Conservation (phyloP, 2,113 vertebrate species). For the Channa maculata region DNA sequence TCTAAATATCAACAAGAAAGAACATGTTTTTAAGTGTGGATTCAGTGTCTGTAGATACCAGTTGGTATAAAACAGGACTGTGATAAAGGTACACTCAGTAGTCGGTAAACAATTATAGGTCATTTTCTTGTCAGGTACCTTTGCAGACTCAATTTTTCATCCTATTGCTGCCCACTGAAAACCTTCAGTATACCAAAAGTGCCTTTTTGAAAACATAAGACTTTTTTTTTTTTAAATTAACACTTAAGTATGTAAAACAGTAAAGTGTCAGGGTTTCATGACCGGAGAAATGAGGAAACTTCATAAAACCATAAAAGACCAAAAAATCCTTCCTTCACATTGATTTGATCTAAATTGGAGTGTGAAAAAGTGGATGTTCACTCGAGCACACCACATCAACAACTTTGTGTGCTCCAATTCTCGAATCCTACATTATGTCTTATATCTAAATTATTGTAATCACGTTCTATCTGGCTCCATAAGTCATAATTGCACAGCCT, state of each 20-base stretch:
- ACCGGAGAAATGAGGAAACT: slow-evolving; percentile 15
- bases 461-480: slow-evolving; percentile 10
- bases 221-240: neutral
- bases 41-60: slow-evolving; percentile 31
- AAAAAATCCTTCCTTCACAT: neutral
- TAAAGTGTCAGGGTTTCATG: neutral
- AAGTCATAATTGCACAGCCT: slow-evolving; percentile 31
- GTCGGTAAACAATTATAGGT: slow-evolving; percentile 30
- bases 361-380: neutral
- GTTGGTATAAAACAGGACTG: slow-evolving; percentile 29
- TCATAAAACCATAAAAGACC: slow-evolving; percentile 18
- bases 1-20: slow-evolving; percentile 40
- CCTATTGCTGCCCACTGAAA: slow-evolving; percentile 49
- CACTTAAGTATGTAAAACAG: slow-evolving; percentile 5
- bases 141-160: slow-evolving; percentile 21
- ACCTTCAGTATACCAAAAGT: slow-evolving; percentile 5
- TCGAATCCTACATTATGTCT: slow-evolving; percentile 20
- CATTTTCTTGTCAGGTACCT: slow-evolving; percentile 28
- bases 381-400: neutral
- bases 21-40: slow-evolving; percentile 28
- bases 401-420: slow-evolving; percentile 19
- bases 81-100: slow-evolving; percentile 39
- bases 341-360: slow-evolving; percentile 21
- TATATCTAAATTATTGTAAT: slow-evolving; percentile 46
- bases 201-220: slow-evolving; percentile 5